phyloP scores from a whole-genome alignment of 2,888 invertebrate genomes.

The Lepidocyrtoides sp. region DNA sequence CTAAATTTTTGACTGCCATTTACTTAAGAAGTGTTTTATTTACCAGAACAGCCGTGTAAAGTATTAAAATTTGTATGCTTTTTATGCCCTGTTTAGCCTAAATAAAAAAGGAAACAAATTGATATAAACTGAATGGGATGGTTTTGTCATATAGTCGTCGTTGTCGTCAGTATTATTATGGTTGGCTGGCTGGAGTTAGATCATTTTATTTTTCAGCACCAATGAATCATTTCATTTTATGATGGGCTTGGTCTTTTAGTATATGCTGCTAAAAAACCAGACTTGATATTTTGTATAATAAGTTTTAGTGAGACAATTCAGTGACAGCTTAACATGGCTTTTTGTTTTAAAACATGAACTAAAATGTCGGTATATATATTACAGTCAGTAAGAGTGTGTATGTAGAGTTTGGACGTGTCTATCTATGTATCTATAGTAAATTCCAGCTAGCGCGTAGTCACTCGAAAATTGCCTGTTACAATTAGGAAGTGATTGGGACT shows the following conservation, averaged over 20 bases:
- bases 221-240: conserved; percentile 68
- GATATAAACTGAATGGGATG: conserved; percentile 2
- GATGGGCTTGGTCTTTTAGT: conserved; percentile 67
- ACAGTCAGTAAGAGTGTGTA: too few species aligned
- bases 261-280: neutral
- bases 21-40: conserved; percentile 1
- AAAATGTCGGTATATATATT: neutral
- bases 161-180: neutral
- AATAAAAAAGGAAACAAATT: neutral
- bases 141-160: conserved; percentile 16
- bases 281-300: neutral
- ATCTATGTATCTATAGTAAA: too few species aligned
- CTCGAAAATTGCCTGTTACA: conserved; percentile 66
- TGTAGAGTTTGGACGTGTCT: too few species aligned
- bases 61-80: neutral
- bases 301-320: neutral
- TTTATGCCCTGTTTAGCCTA: conserved; percentile 25
- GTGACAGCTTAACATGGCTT: neutral
- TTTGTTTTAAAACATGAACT: neutral
- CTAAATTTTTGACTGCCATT: neutral
- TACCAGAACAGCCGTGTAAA: neutral
- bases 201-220: neutral
- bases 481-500: conserved; percentile 84
- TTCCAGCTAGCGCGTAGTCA: conserved; percentile 24
- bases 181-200: conserved; percentile 35